These are phyloP conservation scores for Rhagonycha lutea DNA, from an alignment of 2,888 invertebrate species.

Conservation along the genomic window DNA sequence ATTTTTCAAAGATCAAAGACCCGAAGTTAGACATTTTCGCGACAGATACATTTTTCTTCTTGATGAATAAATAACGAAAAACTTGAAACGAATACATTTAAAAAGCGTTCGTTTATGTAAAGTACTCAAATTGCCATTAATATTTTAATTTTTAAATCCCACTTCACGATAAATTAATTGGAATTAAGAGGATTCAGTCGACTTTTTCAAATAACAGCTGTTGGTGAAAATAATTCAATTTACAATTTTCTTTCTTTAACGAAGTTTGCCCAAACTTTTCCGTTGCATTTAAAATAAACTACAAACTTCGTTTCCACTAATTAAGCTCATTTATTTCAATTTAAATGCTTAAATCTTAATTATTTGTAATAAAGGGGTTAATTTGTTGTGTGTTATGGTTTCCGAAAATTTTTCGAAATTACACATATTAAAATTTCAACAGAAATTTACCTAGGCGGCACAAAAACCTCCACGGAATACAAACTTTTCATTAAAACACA, in stretches of 20 bases:
- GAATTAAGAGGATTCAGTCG: not conserved
- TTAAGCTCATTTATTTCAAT: not conserved
- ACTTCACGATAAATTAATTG: conserved; percentile 1
- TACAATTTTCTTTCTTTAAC: not conserved
- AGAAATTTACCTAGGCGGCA: not conserved
- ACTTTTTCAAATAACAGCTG: not conserved
- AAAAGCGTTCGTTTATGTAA: not conserved
- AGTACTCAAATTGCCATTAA: not conserved
- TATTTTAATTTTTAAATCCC: not conserved
- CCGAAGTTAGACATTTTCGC: not conserved
- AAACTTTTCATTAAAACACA: not conserved
- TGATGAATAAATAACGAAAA: not conserved
- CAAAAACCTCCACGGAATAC: not conserved
- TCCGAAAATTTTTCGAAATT: not conserved
- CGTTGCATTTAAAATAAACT: not conserved
- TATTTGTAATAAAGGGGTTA: not conserved
- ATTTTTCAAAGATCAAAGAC: not conserved
- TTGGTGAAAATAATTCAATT: not conserved
- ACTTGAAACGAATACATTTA: not conserved
- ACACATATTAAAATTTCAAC: not conserved
- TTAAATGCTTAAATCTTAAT: not conserved
- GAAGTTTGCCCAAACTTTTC: not conserved
- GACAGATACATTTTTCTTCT: not conserved
- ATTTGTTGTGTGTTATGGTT: not conserved
- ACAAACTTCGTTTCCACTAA: not conserved